phyloP scores from a whole-genome alignment of 2,113 vertebrate genomes.

The Rattus rattus region DNA sequence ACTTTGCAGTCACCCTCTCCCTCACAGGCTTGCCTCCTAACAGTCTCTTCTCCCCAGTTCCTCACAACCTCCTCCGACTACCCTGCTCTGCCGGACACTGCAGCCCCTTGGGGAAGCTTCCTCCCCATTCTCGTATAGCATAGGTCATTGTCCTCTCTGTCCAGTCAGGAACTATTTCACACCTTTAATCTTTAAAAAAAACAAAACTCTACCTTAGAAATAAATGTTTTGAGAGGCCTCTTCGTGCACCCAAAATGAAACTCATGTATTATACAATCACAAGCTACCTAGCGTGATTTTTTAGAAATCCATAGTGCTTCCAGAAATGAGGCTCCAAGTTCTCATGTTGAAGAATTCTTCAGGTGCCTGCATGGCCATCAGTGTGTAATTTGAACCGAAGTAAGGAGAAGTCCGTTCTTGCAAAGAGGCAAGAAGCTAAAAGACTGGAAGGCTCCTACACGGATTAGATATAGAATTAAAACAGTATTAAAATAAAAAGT shows the following conservation, averaged over 20 bases:
- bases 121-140: background rate
- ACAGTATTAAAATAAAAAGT: background rate
- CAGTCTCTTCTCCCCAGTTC: background rate
- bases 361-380: background rate
- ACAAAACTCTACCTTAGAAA: background rate
- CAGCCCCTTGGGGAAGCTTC: background rate
- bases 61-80: background rate
- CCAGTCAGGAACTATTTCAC: background rate
- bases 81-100: fast-evolving
- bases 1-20: background rate
- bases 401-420: background rate
- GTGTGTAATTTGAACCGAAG: background rate
- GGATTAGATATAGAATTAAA: background rate
- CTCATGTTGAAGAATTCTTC: background rate
- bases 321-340: background rate
- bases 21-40: fast-evolving
- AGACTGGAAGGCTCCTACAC: background rate
- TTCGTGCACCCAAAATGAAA: constrained; percentile 20
- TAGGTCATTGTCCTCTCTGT: background rate
- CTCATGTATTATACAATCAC: background rate
- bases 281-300: background rate
- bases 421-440: background rate
- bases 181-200: background rate
- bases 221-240: background rate
- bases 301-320: background rate